Evolutionary conservation across 2,888 invertebrate genomes (phyloP).

Genomic region (Agonopterix arenella): DNA sequence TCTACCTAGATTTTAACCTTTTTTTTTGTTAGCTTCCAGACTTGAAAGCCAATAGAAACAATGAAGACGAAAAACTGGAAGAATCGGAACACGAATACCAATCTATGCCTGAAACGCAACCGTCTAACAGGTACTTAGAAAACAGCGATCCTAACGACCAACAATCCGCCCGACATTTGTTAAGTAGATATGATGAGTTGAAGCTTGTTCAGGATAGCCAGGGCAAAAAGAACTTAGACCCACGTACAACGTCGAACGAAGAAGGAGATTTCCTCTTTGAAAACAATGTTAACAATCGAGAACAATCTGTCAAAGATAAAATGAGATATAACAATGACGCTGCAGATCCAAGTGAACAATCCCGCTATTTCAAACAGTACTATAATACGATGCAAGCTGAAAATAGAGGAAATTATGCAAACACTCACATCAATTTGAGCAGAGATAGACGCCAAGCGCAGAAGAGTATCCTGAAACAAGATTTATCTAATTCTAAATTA

Average conservation of each 20-base stretch:
- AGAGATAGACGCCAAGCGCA: slow-evolving; percentile 40
- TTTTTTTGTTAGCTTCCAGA: slow-evolving; percentile 27
- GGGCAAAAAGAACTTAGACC: slow-evolving; percentile 23
- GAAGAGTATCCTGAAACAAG: background rate
- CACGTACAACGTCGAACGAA: slow-evolving; percentile 21
- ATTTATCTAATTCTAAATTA: background rate
- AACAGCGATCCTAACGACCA: slow-evolving; percentile 22
- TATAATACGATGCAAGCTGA: slow-evolving; percentile 33
- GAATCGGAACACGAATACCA: slow-evolving; percentile 7
- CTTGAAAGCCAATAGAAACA: slow-evolving; percentile 20
- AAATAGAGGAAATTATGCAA: slow-evolving; percentile 33
- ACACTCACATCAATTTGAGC: slow-evolving; percentile 23
- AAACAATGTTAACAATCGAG: slow-evolving; percentile 15
- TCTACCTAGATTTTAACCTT: no score
- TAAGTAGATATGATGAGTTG: slow-evolving; percentile 17
- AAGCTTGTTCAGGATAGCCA: slow-evolving; percentile 21
- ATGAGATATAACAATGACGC: slow-evolving; percentile 30
- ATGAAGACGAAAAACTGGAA: slow-evolving; percentile 12
- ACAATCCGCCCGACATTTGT: slow-evolving; percentile 16
- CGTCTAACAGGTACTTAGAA: slow-evolving; percentile 25
- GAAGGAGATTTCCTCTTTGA: slow-evolving; percentile 37
- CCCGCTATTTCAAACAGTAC: slow-evolving; percentile 29
- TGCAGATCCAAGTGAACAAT: slow-evolving; percentile 23
- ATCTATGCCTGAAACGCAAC: slow-evolving; percentile 11
- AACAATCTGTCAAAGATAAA: slow-evolving; percentile 25